These are phyloP conservation scores for Cartodere bifasciata DNA, from an alignment of 2,888 invertebrate genomes.

Conservation along the genomic window DNA sequence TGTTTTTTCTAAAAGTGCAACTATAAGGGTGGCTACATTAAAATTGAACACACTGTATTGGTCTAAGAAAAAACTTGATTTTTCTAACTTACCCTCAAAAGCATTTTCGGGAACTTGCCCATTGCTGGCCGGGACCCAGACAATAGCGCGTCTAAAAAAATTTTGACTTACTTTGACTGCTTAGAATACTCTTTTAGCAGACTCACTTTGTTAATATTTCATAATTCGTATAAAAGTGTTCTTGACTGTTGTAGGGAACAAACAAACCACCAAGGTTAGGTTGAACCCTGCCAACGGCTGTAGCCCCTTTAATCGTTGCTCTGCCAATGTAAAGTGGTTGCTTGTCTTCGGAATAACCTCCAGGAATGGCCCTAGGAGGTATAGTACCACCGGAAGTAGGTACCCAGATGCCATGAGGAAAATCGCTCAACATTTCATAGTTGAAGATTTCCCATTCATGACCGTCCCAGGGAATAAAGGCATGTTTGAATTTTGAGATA, in stretches of 20 bases:
- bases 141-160: too few relatives aligned
- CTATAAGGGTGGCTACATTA: too few relatives aligned
- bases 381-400: slow-evolving; percentile 40
- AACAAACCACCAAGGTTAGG: slow-evolving; percentile 70
- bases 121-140: slow-evolving; percentile 56
- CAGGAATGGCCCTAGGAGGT: slow-evolving; percentile 58
- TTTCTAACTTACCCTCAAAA: too few relatives aligned
- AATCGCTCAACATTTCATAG: slow-evolving; percentile 48
- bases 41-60: too few relatives aligned
- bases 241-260: slow-evolving; percentile 71
- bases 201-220: slow-evolving; percentile 55
- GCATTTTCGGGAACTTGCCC: slow-evolving; percentile 62
- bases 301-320: slow-evolving; percentile 59
- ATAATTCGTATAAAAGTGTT: slow-evolving; percentile 66
- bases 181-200: too few relatives aligned
- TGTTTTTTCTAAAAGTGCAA: too few relatives aligned
- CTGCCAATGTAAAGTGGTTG: slow-evolving; percentile 70
- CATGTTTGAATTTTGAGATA: slow-evolving; percentile 49
- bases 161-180: too few relatives aligned
- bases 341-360: slow-evolving; percentile 60
- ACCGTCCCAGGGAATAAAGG: slow-evolving; percentile 69
- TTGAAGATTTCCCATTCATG: slow-evolving; percentile 50
- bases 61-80: too few relatives aligned
- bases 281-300: slow-evolving; percentile 75
- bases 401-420: slow-evolving; percentile 31